Conservation (phyloP, 2,113 vertebrate genomes). For the Saccopteryx bilineata region DNA sequence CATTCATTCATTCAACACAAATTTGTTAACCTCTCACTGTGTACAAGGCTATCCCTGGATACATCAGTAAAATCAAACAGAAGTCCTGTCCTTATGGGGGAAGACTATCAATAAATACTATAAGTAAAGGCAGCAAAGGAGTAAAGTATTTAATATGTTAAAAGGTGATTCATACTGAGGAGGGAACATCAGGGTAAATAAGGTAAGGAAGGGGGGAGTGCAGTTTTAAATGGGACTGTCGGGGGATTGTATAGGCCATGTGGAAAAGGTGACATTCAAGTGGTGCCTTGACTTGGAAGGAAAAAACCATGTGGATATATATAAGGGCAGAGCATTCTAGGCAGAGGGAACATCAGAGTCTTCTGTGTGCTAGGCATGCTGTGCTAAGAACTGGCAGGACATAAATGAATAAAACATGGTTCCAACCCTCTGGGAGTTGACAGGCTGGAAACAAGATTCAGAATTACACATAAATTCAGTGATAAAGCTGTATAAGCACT, state of each 20-base stretch:
- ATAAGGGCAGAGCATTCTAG: background rate
- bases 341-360: background rate
- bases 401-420: background rate
- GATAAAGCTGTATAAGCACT: background rate
- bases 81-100: background rate
- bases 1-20: background rate
- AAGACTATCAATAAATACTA: background rate
- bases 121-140: background rate
- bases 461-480: background rate
- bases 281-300: background rate
- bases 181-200: background rate
- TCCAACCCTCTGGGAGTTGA: background rate
- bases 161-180: background rate
- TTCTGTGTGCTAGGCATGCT: background rate
- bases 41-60: background rate
- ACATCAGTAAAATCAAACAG: background rate
- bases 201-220: background rate
- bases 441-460: background rate
- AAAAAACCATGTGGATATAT: accelerated
- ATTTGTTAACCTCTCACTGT: background rate
- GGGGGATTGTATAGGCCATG: background rate
- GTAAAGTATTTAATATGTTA: background rate
- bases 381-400: background rate
- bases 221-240: background rate
- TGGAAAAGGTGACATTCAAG: background rate